Evolutionary conservation across 2,888 invertebrate species (phyloP).

Genomic region (Entomobrya multifasciata): DNA sequence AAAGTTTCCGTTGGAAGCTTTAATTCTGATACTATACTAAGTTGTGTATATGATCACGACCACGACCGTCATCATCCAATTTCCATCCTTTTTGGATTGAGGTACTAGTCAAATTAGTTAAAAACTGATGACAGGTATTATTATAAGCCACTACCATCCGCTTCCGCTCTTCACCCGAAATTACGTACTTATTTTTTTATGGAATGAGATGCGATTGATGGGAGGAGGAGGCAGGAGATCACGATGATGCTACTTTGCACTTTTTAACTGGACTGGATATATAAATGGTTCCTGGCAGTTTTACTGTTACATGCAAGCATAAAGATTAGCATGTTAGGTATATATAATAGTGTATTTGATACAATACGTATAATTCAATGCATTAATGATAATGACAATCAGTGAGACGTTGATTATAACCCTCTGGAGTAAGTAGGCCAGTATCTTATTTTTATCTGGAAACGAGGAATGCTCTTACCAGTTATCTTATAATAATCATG

Average conservation of each 20-base stretch:
- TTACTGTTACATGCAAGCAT: background rate
- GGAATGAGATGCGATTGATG: background rate
- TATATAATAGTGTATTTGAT: background rate
- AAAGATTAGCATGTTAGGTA: background rate
- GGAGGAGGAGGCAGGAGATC: background rate
- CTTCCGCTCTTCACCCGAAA: conserved; percentile 52
- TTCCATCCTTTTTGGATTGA: background rate
- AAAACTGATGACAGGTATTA: conserved; percentile 69
- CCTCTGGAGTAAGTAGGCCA: conserved; percentile 65
- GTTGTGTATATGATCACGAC: background rate
- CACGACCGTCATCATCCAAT: background rate
- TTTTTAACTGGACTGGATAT: background rate
- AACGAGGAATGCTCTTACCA: conserved; percentile 65
- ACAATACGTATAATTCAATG: conserved; percentile 44
- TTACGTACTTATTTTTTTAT: conserved; percentile 1
- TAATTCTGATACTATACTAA: background rate
- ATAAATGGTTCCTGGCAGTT: background rate
- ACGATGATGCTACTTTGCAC: background rate
- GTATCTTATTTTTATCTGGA: conserved; percentile 65
- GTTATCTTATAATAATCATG: conserved; percentile 62
- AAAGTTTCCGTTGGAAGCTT: conserved; percentile 11
- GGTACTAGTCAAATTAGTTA: conserved; percentile 57
- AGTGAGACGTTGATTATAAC: conserved; percentile 43
- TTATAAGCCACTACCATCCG: conserved; percentile 61
- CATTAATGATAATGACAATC: conserved; percentile 51